Conservation (phyloP, 2,797 vertebrate genomes). For the Leuciscus waleckii region DNA sequence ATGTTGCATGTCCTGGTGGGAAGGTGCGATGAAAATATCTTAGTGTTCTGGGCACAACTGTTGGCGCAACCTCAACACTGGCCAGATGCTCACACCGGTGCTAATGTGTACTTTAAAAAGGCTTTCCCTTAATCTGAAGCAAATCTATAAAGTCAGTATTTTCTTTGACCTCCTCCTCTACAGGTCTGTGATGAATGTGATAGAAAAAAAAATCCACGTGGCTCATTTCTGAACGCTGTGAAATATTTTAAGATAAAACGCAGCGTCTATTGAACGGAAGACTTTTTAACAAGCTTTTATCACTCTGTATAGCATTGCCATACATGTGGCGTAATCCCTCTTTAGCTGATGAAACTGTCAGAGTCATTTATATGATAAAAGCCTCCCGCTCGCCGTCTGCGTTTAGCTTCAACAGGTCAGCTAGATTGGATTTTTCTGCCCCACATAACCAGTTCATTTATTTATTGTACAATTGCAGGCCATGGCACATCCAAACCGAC, state of each 20-base stretch:
- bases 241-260: constrained; percentile 18
- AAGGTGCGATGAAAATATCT: constrained; percentile 46
- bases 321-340: constrained; percentile 68
- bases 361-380: constrained; percentile 72
- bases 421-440: constrained; percentile 76
- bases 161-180: constrained; percentile 19
- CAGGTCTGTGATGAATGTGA: constrained; percentile 30
- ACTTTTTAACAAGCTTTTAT: constrained; percentile 72
- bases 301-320: constrained; percentile 64
- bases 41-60: constrained; percentile 39
- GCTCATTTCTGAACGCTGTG: neutral
- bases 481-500: constrained; percentile 70
- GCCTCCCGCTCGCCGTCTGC: constrained; percentile 55
- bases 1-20: neutral
- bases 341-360: constrained; percentile 71
- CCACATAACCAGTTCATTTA: constrained; percentile 79
- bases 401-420: constrained; percentile 56
- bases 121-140: constrained; percentile 34
- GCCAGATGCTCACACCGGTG: constrained; percentile 58
- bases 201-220: neutral
- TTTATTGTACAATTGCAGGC: constrained; percentile 74
- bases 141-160: constrained; percentile 22
- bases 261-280: constrained; percentile 15
- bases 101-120: constrained; percentile 45
- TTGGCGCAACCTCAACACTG: constrained; percentile 40